Percentiles rank a stretch among this genome's conserved stretches.
Evolutionary conservation across 2,113 vertebrate species (phyloP).

Genomic region (Irena cyanogastra): DNA sequence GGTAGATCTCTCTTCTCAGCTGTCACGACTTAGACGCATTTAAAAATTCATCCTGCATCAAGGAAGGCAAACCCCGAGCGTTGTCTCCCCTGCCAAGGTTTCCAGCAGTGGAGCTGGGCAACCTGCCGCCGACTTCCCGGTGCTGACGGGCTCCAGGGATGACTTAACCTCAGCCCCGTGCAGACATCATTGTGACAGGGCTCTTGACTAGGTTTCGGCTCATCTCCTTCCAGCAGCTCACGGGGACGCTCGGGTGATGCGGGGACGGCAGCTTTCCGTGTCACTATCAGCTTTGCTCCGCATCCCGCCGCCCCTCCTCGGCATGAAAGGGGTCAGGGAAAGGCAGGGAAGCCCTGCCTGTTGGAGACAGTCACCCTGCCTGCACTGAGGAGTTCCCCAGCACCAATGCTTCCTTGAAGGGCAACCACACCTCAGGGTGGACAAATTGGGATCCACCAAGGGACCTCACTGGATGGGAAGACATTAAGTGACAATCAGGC

Average conservation of each 20-base stretch:
- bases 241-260: not conserved
- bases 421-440: not conserved
- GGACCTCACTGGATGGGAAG: not conserved
- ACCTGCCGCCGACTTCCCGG: constrained; percentile 28
- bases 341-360: constrained; percentile 13
- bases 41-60: constrained; percentile 21
- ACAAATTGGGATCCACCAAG: not conserved
- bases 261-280: not conserved
- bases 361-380: not conserved
- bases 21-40: not conserved
- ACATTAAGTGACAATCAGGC: not conserved
- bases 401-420: not conserved
- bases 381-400: not conserved
- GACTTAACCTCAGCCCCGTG: constrained; percentile 6
- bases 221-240: constrained; percentile 42
- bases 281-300: not conserved
- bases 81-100: constrained; percentile 23
- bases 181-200: constrained; percentile 45
- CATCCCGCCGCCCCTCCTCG: not conserved
- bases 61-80: not conserved
- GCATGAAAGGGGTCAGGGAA: not conserved
- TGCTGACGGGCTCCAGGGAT: constrained; percentile 33
- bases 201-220: constrained; percentile 30
- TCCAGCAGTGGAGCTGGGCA: not conserved
- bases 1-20: constrained; percentile 14